Base-by-base conservation (phyloP, 2,113 vertebrate species). In the Engraulis encrasicolus region DNA sequence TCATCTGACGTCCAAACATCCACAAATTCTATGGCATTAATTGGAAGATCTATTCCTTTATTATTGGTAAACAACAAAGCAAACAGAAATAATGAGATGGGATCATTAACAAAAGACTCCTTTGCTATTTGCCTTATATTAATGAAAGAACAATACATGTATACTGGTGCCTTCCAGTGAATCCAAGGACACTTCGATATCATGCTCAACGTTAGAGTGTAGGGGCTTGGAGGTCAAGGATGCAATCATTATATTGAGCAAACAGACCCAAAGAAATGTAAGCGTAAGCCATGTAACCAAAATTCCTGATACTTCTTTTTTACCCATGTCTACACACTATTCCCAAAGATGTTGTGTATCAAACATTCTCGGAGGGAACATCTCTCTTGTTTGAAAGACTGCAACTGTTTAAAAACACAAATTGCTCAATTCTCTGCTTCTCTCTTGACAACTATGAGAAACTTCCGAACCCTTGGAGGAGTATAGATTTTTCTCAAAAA, bases 1-100 rank as follows among this genome's bases (percentile, higher is more conserved):
- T 1, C n/a, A n/a, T 27, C 58, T 66, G 23, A 66, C 6, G 11
- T 7, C 5, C n/a, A 27, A 11, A 66, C 9, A 6, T 27, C 27
- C 23, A 66, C 58, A 27, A 23, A 66, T 11, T 37, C 23, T 48
- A 74, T 34, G 74, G 48, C 78, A 81, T 23, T 31, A 45, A 48
- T 54, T 23, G 50, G 40, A 82, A 34, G 0, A 15, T 58, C 37
- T 23, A 79, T 0, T 50, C 40, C 71, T n/a, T n/a, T n/a, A n/a
- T n/a, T n/a, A 1, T 74, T 71, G 45, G 36, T 18, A 79, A 74
- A 48, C 14, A 85, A 49, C 0, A 3, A 81, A 31, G 36, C n/a
- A 80, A 78, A 9, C 81, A 54, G 52, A 83, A 81, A 79, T 82
- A 90, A 77, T 36, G 38, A 52, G 34, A 11, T 6, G 36, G 14